Evolutionary conservation across 2,797 vertebrate genomes (phyloP).

Genomic region (Kryptopterus vitreolus): DNA sequence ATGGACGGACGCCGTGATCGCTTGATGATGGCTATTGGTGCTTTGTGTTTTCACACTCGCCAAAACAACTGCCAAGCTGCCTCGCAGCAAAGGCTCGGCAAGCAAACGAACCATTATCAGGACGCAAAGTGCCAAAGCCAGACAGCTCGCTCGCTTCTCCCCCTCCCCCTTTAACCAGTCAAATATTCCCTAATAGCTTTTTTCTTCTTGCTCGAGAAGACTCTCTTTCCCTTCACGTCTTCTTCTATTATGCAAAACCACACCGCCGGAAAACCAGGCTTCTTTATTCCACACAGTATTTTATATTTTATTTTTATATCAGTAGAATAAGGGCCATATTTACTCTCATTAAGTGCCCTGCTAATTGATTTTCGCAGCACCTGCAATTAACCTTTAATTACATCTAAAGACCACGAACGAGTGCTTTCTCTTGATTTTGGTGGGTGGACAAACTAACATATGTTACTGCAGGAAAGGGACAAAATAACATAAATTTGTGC

Average conservation of each 20-base stretch:
- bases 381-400: too few species aligned
- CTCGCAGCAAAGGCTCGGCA: conserved; percentile 25
- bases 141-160: background rate
- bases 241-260: conserved; percentile 2
- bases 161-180: conserved; percentile 24
- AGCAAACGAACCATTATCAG: conserved; percentile 15
- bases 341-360: conserved; percentile 10
- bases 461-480: too few species aligned
- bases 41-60: background rate
- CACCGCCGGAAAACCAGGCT: background rate
- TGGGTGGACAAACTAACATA: too few species aligned
- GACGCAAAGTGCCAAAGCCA: conserved; percentile 35
- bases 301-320: too few species aligned
- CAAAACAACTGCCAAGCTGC: conserved; percentile 14
- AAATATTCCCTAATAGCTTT: conserved; percentile 26
- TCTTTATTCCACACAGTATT: background rate
- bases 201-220: background rate
- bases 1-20: background rate
- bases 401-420: too few species aligned
- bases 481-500: too few species aligned
- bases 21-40: background rate
- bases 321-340: conserved; percentile 7
- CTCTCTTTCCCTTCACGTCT: conserved; percentile 8
- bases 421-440: too few species aligned
- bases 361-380: conserved; percentile 12